Conservation (phyloP, 1,140 invertebrate species). For the Aphis craccivora region DNA sequence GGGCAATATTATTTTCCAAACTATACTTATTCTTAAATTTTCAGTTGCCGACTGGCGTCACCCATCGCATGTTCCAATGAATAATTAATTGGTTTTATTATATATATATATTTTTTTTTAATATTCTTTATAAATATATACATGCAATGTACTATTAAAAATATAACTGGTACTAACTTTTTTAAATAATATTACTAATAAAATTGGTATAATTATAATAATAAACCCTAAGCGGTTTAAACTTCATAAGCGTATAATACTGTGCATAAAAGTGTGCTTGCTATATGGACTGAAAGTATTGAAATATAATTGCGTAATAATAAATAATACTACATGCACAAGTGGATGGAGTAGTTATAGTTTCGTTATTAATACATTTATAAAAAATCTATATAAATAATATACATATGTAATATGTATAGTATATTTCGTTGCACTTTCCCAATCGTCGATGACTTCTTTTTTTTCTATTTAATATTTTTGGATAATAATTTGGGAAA, state of each 20-base stretch:
- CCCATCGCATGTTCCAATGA: not conserved
- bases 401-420: not conserved
- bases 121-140: not conserved
- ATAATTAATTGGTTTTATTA: not conserved
- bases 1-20: not conserved
- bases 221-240: not conserved
- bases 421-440: too few species aligned
- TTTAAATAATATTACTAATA: not conserved
- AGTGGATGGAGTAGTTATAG: not conserved
- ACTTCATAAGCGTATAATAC: not conserved
- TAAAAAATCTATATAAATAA: not conserved
- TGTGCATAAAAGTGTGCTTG: not conserved
- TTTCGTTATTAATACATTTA: not conserved
- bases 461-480: not conserved
- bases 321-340: not conserved
- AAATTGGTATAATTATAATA: not conserved
- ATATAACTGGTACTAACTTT: not conserved
- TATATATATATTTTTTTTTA: not conserved
- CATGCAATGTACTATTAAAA: not conserved
- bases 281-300: not conserved
- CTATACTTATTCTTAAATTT: not conserved
- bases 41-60: not conserved
- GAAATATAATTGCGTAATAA: not conserved
- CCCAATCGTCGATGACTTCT: not conserved
- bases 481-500: not conserved